Evolutionary conservation across 2,888 invertebrate genomes (phyloP).

Genomic region (Oligia latruncula): DNA sequence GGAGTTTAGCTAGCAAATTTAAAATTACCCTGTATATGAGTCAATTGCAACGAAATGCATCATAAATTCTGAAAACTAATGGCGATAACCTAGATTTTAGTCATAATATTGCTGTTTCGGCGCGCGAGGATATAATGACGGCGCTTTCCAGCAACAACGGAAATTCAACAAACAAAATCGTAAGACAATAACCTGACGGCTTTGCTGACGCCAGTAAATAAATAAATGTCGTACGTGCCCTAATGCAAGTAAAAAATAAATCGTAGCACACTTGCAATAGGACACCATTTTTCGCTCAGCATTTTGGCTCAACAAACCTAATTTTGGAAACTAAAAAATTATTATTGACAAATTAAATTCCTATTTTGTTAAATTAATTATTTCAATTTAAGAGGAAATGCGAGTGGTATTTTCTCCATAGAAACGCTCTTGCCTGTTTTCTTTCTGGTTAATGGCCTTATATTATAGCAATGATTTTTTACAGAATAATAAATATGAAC

Average conservation of each 20-base stretch:
- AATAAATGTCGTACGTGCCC: constrained; percentile 61
- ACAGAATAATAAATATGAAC: too few relatives aligned
- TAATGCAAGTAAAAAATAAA: constrained; percentile 73
- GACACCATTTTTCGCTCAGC: constrained; percentile 59
- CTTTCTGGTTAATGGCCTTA: too few relatives aligned
- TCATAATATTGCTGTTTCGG: constrained; percentile 53
- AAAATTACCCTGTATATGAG: too few relatives aligned
- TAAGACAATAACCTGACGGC: constrained; percentile 69
- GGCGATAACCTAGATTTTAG: constrained; percentile 55
- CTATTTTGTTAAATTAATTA: constrained; percentile 8
- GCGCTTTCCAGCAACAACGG: constrained; percentile 79
- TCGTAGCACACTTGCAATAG: constrained; percentile 74
- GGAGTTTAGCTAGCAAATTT: too few relatives aligned
- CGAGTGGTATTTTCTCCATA: too few relatives aligned
- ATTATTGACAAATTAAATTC: constrained; percentile 13
- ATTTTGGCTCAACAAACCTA: constrained; percentile 45
- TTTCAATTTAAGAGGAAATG: background rate
- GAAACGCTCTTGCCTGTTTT: too few relatives aligned
- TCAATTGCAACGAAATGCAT: background rate
- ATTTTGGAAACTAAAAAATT: constrained; percentile 25
- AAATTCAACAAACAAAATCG: constrained; percentile 73
- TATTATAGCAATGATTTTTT: too few relatives aligned
- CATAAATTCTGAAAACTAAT: constrained; percentile 44
- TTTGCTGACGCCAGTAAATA: constrained; percentile 75
- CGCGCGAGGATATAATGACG: constrained; percentile 63